Conservation (phyloP, 2,888 invertebrate genomes). For the Ectropis crepuscularia region DNA sequence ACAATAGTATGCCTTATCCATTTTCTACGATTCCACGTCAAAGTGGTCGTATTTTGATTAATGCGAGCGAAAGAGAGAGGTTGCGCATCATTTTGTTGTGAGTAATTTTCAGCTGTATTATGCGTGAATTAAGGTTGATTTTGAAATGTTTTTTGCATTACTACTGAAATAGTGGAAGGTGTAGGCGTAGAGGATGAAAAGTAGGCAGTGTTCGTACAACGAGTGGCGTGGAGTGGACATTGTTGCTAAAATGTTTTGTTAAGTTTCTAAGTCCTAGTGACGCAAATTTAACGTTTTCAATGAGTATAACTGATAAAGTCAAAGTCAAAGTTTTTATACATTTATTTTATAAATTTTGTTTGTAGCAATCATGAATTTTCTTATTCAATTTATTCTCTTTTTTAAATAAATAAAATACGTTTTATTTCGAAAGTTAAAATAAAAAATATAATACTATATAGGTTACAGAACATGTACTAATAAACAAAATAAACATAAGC, state of each 20-base stretch:
- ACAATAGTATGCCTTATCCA: conserved; percentile 81
- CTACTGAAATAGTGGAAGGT: conserved; percentile 79
- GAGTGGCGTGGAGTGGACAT: conserved; percentile 70
- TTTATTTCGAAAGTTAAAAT: no score
- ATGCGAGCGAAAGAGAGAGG: conserved; percentile 81
- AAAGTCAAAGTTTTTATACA: no score
- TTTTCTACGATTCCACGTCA: conserved; percentile 83
- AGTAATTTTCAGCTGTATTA: conserved; percentile 58
- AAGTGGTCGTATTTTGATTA: conserved; percentile 84
- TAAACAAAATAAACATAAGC: no score
- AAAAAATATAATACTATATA: no score
- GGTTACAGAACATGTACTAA: no score
- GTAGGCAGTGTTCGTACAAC: conserved; percentile 80
- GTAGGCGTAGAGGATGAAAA: conserved; percentile 84
- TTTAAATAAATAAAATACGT: no score
- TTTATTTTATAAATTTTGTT: no score
- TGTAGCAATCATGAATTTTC: no score
- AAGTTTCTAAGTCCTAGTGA: no score
- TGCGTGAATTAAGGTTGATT: conserved; percentile 59
- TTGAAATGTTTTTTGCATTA: conserved; percentile 60
- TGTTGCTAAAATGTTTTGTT: conserved; percentile 55
- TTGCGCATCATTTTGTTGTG: conserved; percentile 56
- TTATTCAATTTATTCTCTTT: no score
- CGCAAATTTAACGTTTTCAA: no score
- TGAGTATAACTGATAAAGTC: no score